Percentiles rank a stretch among this genome's conserved stretches.
Evolutionary conservation across 1,140 invertebrate genomes (phyloP).

Genomic region (Asobara japonica): DNA sequence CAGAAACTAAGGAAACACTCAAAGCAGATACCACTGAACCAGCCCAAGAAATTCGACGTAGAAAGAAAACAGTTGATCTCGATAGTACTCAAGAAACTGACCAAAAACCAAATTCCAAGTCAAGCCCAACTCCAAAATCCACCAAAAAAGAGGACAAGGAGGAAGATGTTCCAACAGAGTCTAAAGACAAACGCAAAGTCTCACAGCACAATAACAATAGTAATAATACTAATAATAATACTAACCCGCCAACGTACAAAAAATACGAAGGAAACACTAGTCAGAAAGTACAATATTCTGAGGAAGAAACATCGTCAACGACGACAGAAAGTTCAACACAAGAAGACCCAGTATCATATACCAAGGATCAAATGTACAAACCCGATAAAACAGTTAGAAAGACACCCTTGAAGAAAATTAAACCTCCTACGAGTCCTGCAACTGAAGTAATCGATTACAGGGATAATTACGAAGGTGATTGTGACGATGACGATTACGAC

Average conservation of each 20-base stretch:
- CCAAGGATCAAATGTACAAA: conserved; percentile 51
- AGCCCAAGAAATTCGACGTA: conserved; percentile 40
- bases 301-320: conserved; percentile 78
- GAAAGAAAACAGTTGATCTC: background rate
- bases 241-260: conserved; percentile 52
- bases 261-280: conserved; percentile 55
- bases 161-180: conserved; percentile 38
- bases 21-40: conserved; percentile 26
- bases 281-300: conserved; percentile 64
- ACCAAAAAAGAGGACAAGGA: conserved; percentile 51
- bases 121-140: conserved; percentile 43
- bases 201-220: conserved; percentile 52
- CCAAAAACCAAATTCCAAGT: conserved; percentile 32
- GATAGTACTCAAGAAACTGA: conserved; percentile 39
- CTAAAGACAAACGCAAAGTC: conserved; percentile 35
- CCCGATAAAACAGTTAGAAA: conserved; percentile 60
- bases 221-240: conserved; percentile 44
- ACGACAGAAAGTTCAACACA: conserved; percentile 76
- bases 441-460: conserved; percentile 56
- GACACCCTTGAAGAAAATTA: conserved; percentile 54
- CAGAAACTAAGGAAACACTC: conserved; percentile 47
- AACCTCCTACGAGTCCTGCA: conserved; percentile 46
- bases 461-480: conserved; percentile 65
- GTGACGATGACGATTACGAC: conserved; percentile 64
- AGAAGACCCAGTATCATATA: conserved; percentile 60